Evolutionary conservation across 2,888 invertebrate genomes (phyloP), one percentile per base, ranked within the genome.

Genomic region (Resseliella maxima): DNA sequence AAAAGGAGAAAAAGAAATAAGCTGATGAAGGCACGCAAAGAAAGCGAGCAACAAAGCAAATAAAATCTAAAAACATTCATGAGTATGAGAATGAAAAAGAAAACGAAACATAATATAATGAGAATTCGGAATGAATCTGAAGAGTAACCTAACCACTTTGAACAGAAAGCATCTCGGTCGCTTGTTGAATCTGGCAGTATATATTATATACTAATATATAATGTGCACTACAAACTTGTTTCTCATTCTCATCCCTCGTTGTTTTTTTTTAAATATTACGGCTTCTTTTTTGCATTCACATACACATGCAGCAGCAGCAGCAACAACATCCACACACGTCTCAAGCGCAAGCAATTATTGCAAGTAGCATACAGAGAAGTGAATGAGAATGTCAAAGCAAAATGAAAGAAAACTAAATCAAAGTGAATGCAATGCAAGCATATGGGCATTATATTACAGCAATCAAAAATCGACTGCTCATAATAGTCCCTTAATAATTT

Each of bases 391-490:
- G 72, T 12, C 27, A 72, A 72, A 72, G 72, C 72, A n/a, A 72
- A 72, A 72, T 31, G 27, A 5, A 72, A 72, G 72, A 72, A 72
- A 72, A 72, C 72, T 72, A 72, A 72, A 72, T 72, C 72, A 72
- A 72, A 72, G 72, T 72, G 72, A 72, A 72, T n/a, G 72, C 72
- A 72, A 72, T 72, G 35, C 72, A n/a, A n/a, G n/a, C n/a, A 72
- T 72, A 72, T 72, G 72, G 72, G 72, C 35, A 12, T 24, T 50
- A 12, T 35, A 72, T 31, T 72, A 35, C 72, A 72, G 31, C 59
- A 72, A 72, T 72, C 72, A 72, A 72, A 35, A 72, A 72, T 72
- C 15, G 31, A 18, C 72, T 72, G 15, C 46, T 50, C 27, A 35
- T 72, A 72, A 72, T 72, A 35, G 72, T 31, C 72, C 72, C 72